Base-by-base conservation (phyloP, 2,113 vertebrate species). In the Thermophis baileyi region DNA sequence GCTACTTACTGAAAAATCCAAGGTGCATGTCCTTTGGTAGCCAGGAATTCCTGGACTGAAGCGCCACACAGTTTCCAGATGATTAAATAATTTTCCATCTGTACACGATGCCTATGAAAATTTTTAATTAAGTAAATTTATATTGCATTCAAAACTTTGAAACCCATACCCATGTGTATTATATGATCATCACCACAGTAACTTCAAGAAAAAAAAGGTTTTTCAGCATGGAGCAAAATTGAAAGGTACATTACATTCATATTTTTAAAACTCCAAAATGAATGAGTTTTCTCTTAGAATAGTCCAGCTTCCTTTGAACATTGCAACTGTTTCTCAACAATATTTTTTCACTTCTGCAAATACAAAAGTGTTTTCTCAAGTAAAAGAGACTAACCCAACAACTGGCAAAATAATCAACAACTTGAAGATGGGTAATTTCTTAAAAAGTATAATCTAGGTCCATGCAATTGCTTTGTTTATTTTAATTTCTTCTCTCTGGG, bases 1-100 rank as follows among this genome's bases (percentile, higher is more conserved):
- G 5, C 49, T 91, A 98, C 99, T 98, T 96, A 99, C 99, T 94
- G 98, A 97, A 96, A 99, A 99, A 96, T 99, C 99, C 96, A 99
- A 96, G 2, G 99, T 99, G 93, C 99, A 99, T 2, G 99, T 99
- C 35, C 99, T 98, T 55, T 99, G 99, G 94, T 99, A 99, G 27
- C 98, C 98, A 35, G 99, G 99, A 94, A 99, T 98, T 30, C 99
- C 99, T 0, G 99, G 99, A 93, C 99, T 99, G 96, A 99, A 99
- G 85, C 99, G 98, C 99, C 99, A 99, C 85, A 98, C 96, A 0
- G 98, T 99, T 97, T 99, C 99, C 97, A 99, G 94, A 96, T 99
- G 98, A 96, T 99, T 99, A 96, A 99, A 99, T 60, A 99, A 98
- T 92, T 96, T 99, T 24, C 98, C 99, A 0, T 99, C 99, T 1